These are phyloP conservation scores for Gymnodraco acuticeps DNA, from an alignment of 2,797 vertebrate species.

Conservation along the genomic window DNA sequence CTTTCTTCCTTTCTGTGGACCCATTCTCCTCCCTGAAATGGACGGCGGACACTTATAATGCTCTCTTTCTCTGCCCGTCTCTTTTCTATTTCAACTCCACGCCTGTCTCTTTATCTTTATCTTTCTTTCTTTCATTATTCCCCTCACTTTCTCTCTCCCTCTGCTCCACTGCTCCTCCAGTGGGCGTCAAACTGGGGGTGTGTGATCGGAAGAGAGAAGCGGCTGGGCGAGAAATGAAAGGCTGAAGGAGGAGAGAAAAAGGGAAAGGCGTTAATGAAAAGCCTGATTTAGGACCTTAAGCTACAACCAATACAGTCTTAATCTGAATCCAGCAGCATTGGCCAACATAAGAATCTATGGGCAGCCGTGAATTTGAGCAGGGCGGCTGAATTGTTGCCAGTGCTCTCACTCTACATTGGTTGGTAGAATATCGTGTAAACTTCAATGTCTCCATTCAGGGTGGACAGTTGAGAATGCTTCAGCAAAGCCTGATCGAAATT, in stretches of 20 bases:
- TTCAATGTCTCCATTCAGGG: background rate
- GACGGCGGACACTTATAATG: slow-evolving; percentile 41
- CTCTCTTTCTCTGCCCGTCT: slow-evolving; percentile 30
- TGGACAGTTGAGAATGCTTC: slow-evolving; percentile 21
- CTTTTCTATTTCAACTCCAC: slow-evolving; percentile 56
- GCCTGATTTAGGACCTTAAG: slow-evolving; percentile 80
- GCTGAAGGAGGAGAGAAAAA: slow-evolving; percentile 72
- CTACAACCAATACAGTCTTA: slow-evolving; percentile 64
- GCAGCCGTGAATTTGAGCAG: slow-evolving; percentile 35
- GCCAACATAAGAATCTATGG: slow-evolving; percentile 47
- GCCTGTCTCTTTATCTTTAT: slow-evolving; percentile 42
- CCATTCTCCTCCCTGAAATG: slow-evolving; percentile 50
- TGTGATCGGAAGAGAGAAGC: slow-evolving; percentile 83
- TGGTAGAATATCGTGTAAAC: background rate
- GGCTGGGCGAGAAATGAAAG: slow-evolving; percentile 82
- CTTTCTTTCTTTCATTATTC: slow-evolving; percentile 21
- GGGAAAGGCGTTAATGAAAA: slow-evolving; percentile 82
- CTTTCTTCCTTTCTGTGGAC: slow-evolving; percentile 31
- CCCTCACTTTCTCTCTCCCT: slow-evolving; percentile 57
- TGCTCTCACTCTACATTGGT: slow-evolving; percentile 30
- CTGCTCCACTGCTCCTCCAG: slow-evolving; percentile 74
- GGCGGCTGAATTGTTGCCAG: slow-evolving; percentile 9
- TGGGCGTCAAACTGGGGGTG: slow-evolving; percentile 83
- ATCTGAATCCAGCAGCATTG: slow-evolving; percentile 31
- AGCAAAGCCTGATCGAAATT: slow-evolving; percentile 38